A percentile compares a stretch with the other conserved stretches of the same genome.
These are phyloP conservation scores for Loxodonta africana DNA, from an alignment of 2,113 vertebrate genomes.

Conservation along the genomic window DNA sequence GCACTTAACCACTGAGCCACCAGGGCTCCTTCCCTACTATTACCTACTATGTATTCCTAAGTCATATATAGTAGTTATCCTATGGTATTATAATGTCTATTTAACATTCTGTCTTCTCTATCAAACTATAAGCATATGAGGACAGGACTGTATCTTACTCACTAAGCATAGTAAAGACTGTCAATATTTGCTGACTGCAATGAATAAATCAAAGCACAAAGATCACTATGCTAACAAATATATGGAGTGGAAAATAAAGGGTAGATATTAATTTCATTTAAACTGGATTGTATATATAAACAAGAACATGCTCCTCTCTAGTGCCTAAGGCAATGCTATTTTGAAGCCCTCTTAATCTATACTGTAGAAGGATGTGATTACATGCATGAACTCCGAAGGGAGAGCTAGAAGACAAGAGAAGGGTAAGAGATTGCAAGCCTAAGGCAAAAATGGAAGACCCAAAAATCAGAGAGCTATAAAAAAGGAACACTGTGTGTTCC, in stretches of 20 bases:
- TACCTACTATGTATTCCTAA: background rate
- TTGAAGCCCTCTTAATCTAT: background rate
- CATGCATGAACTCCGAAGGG: background rate
- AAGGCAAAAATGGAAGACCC: background rate
- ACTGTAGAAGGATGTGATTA: background rate
- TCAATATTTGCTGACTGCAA: constrained; percentile 4
- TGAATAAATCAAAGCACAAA: constrained; percentile 46
- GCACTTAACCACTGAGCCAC: background rate
- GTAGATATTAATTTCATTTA: constrained; percentile 1
- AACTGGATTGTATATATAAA: background rate
- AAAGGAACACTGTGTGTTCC: background rate
- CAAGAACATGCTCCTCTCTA: background rate
- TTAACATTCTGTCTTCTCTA: background rate
- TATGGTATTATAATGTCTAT: background rate
- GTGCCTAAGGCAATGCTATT: background rate
- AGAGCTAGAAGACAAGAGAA: background rate
- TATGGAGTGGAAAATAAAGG: background rate
- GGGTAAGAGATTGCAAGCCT: background rate
- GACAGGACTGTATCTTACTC: constrained; percentile 35
- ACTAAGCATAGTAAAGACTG: background rate
- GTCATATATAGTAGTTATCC: background rate
- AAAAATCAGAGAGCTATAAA: background rate
- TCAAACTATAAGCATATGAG: background rate
- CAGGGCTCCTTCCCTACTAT: background rate
- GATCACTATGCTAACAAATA: background rate